Base-by-base conservation (phyloP, 2,797 vertebrate species). In the Anabas testudineus region DNA sequence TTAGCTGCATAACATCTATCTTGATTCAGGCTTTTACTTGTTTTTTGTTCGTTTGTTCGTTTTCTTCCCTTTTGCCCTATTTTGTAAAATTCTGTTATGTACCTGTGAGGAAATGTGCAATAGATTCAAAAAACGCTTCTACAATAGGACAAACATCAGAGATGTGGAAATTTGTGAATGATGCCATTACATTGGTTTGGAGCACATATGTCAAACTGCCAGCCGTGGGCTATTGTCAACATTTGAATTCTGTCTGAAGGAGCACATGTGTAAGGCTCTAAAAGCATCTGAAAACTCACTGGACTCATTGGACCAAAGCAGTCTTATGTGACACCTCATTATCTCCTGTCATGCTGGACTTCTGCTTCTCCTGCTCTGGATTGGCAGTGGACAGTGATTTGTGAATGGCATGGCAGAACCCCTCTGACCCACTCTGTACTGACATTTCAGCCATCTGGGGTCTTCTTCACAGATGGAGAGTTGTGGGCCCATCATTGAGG, bases 31-130 rank as follows among this genome's bases (percentile, higher is more conserved):
- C 54, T 84, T 83, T 53, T 42, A 39, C 28, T 30, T 61, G 28
- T 26, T 65, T 71, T n/a, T 42, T 59, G 43, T 66, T 45, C 9
- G 21, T 77, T 48, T 76, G 55, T 43, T 53, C n/a, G 26, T 65
- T 67, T 71, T 39, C 63, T 65, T 15, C 28, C 48, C 60, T 43
- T 80, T 28, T 75, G 22, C 15, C 15, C 28, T 63, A 46, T 65
- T 58, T 78, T 83, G 55, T 83, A 72, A 71, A 78, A 76, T 76
- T 77, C 83, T 82, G 32, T 87, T 87, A 88, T 88, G 74, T 88
- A 91, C 70, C 77, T 54, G 47, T 45, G 88, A 93, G 91, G 88
- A 94, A 91, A 92, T 87, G 94, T 95, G 94, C 94, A 95, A 95
- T 95, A 94, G 89, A 83, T 83, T 76, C 71, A 66, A 67, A 82